phyloP scores from a whole-genome alignment of 92 coral and sea anemone genomes.

The Porites evermanni region DNA sequence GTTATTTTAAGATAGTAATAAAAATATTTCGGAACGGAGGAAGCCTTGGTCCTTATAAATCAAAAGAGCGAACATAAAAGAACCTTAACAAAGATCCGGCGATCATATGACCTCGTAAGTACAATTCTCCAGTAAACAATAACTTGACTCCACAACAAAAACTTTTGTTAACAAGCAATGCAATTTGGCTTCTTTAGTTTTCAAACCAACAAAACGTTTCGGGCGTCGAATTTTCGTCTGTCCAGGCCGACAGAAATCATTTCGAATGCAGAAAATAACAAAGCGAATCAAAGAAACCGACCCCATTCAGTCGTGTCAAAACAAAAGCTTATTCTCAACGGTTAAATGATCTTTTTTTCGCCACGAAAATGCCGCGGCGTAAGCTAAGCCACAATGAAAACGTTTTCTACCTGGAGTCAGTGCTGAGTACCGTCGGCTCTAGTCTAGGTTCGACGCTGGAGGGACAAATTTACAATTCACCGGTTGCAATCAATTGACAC shows the following conservation, averaged over 20 bases:
- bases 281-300: slow-evolving; percentile 48
- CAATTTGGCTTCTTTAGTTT: neutral
- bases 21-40: neutral
- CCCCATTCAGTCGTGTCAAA: slow-evolving; percentile 30
- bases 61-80: slow-evolving; percentile 2
- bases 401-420: neutral
- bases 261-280: slow-evolving; percentile 21
- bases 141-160: slow-evolving; percentile 8
- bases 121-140: slow-evolving; percentile 24
- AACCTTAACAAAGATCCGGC: slow-evolving; percentile 21
- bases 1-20: slow-evolving; percentile 42
- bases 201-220: slow-evolving; percentile 22
- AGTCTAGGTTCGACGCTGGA: neutral
- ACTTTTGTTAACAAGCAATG: slow-evolving; percentile 27
- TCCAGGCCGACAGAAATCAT: slow-evolving; percentile 17
- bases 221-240: neutral
- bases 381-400: slow-evolving; percentile 13
- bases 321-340: slow-evolving; percentile 32
- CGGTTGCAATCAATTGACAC: slow-evolving; percentile 55
- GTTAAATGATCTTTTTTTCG: slow-evolving; percentile 35
- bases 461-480: slow-evolving; percentile 28
- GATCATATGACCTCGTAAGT: slow-evolving; percentile 5
- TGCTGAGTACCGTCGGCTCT: neutral
- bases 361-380: slow-evolving; percentile 19
- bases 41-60: neutral